These are phyloP conservation scores for Aurelia aurita complex sp. Pacific DNA, from an alignment of 30 jellyfish, hydroid and myxozoan species.

Conservation along the genomic window DNA sequence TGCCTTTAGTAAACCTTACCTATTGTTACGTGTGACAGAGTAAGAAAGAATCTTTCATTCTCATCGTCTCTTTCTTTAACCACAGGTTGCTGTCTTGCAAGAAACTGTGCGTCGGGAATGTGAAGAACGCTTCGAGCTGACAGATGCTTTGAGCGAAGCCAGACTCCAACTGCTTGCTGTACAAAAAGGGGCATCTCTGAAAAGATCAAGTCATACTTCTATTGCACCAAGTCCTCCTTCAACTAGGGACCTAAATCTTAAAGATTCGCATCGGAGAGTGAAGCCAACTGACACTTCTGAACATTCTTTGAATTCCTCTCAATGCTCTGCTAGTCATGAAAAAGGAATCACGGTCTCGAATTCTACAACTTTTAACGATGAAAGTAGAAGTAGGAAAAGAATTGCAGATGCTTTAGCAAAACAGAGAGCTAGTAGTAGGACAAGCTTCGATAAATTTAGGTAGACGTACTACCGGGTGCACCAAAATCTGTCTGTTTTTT, in stretches of 20 bases:
- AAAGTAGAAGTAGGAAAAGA: conserved; percentile 40
- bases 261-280: not conserved
- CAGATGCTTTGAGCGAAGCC: conserved; percentile 91
- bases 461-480: not conserved
- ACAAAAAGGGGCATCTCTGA: conserved; percentile 6
- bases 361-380: conserved; percentile 1
- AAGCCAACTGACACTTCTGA: conserved; percentile 22
- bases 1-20: too few relatives aligned
- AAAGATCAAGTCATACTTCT: not conserved
- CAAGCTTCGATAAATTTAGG: conserved; percentile 32
- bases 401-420: conserved; percentile 78
- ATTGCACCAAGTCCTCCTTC: conserved; percentile 39
- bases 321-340: conserved; percentile 25
- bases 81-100: conserved; percentile 72
- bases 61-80: too few relatives aligned
- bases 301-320: conserved; percentile 7
- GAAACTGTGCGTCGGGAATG: conserved; percentile 95
- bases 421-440: conserved; percentile 62
- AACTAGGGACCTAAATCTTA: conserved; percentile 31
- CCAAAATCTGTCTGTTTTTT: too few relatives aligned
- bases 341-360: conserved; percentile 8
- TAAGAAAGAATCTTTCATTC: too few relatives aligned
- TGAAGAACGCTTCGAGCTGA: conserved; percentile 92
- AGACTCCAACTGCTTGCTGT: conserved; percentile 69
- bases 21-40: too few relatives aligned